Base-by-base conservation (phyloP, 2,888 invertebrate species). In the Mimachlamys varia region DNA sequence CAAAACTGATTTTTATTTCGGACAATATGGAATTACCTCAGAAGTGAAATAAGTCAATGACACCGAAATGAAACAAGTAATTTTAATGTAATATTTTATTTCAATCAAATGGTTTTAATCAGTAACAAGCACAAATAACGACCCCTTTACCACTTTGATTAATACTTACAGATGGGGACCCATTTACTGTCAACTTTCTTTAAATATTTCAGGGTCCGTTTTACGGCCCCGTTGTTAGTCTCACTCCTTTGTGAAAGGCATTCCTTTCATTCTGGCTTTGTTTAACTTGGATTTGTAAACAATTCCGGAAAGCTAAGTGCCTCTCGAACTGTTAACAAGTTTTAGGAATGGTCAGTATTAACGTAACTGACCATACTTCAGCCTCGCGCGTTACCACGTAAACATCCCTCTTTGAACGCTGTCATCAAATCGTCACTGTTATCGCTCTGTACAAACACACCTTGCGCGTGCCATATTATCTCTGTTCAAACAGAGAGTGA, bases 341-440 rank as follows among this genome's bases (percentile, higher is more conserved):
- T 44, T 44, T 2, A 12, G 53, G 33, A 76, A 33, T 76, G 76
- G 76, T 76, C 76, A 76, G 33, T 76, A 44, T 10, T 76, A 76
- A 22, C 33, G 33, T 76, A 27, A 76, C 76, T 76, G 76, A 76
- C 76, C 76, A 76, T n/a, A 62, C 76, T 76, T 33, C 76, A 33
- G 33, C 17, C 76, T 33, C 76, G 33, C 33, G 76, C 27, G 22
- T 76, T 76, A 76, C 7, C 33, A 27, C 10, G 76, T 76, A 76
- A 76, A 33, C 76, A 76, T 76, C 76, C 76, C 76, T 33, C 76
- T 76, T 76, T 76, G 76, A 76, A 33, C 76, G 4, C 76, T 5
- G 62, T 76, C 27, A 13, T n/a, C 27, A n/a, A 76, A 76, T 27
- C 62, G 27, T n/a, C 5, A 13, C 62, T 13, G 27, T 33, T 76